Evolutionary conservation across 2,888 invertebrate species (phyloP), one percentile per base, ranked within the genome.

Genomic region (Cylloceria caligata): DNA sequence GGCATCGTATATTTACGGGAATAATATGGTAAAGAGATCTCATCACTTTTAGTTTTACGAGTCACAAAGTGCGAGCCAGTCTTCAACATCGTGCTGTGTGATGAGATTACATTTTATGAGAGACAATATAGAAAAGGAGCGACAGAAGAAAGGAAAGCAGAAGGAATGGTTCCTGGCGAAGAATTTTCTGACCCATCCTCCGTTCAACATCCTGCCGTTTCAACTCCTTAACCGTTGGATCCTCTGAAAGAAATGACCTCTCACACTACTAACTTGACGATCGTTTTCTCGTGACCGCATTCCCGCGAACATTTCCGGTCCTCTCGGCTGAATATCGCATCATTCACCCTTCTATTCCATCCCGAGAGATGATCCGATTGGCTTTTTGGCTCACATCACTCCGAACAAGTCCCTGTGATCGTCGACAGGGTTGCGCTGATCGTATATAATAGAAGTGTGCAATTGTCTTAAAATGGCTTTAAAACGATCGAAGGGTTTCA

Each of bases 11-110:
- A 71, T 65, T 42, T 83, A 65, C 81, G 73, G 81, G 87, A 88
- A 89, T 89, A 87, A 89, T 89, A 90, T 88, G 89, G 87, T 89
- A 89, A 90, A 88, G 87, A 87, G 85, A 68, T 85, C 87, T 86
- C 87, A 80, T 89, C 86, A 81, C 80, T 88, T 88, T 86, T 87
- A 84, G 86, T 85, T 89, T 90, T 90, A 90, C 88, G 88, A 89
- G 87, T 83, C 84, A 87, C 84, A 84, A 90, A 89, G 81, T 83
- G 74, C 68, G 85, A 83, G 75, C 78, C 80, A 42, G 52, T 77
- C 86, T 84, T 72, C 45, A 42, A 30, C 57, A 30, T 49, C 4
- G 27, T 75, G 47, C 71, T 34, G 65, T 57, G 67, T 87, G 88
- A 88, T 86, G 86, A 78, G 88, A 90, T 89, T 88, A 88, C 86